Base-by-base conservation (phyloP, 2,888 invertebrate species). In the Cistogaster globosa region DNA sequence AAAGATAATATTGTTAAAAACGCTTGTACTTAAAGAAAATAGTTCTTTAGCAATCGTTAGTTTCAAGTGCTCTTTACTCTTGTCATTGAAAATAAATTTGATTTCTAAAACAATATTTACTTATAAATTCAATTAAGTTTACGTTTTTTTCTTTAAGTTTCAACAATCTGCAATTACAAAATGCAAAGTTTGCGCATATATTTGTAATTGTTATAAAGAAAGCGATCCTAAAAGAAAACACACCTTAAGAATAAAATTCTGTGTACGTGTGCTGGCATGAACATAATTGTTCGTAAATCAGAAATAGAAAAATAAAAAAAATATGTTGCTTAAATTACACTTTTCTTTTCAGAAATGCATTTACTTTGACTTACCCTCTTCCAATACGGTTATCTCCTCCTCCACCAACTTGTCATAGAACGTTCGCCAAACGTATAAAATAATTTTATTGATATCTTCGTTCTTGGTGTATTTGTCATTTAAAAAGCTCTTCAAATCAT, bases 381-480 rank as follows among this genome's bases (percentile, higher is more conserved):
- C 96, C 87, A 94, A 93, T 53, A 95, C 94, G 4, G 95, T 94
- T 83, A 96, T 94, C 91, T 97, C 96, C 89, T 96, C 96, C 89
- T 97, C 96, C 20, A 96, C 94, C 11, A 96, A 92, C 90, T 95
- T 96, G 88, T 95, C 96, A 69, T 95, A 95, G 87, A 95, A 95
- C 1, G 95, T 95, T 90, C 95, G 95, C 89, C 95, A 94, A 18
- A 96, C 93, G 88, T 94, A 95, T 87, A 97, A 93, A 22, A 95
- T 93, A 88, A 94, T 94, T 83, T 94, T 95, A 20, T 94, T 93
- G 55, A 95, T 92, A 74, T 93, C 91, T 3, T 93, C 92, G 38
- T 92, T 91, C 18, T 92, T 92, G 80, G 92, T 90, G 32, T 94
- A 93, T 84, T 94, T 93, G 14, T 93, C 93, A 81, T 94, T 93